These are phyloP conservation scores for Buphagus erythrorhynchus DNA, from an alignment of 2,797 vertebrate genomes.

Conservation along the genomic window DNA sequence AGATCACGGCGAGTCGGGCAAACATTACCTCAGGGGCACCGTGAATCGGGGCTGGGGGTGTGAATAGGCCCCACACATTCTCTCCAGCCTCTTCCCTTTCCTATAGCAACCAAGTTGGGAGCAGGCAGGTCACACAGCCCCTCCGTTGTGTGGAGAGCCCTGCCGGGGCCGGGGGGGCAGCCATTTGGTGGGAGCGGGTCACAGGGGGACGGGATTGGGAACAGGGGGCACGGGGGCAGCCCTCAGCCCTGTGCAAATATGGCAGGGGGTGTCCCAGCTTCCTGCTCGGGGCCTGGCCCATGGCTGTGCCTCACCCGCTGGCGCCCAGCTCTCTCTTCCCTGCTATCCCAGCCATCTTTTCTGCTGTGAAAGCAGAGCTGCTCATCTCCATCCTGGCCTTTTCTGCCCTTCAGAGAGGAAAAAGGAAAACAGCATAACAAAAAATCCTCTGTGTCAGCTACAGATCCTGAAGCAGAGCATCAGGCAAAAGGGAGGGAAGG, in stretches of 20 bases:
- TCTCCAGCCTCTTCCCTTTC: constrained; percentile 64
- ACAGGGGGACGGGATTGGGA: neutral
- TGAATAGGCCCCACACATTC: constrained; percentile 74
- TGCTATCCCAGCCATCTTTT: neutral
- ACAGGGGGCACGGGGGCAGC: neutral
- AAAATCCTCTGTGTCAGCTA: neutral
- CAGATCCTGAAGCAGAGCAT: neutral
- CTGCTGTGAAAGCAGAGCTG: accelerated
- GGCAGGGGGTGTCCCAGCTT: neutral
- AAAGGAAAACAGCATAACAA: neutral
- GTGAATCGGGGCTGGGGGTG: constrained; percentile 55
- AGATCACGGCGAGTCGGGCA: constrained; percentile 42
- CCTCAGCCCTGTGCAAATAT: neutral
- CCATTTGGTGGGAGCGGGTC: neutral
- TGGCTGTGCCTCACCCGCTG: neutral
- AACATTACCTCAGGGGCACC: constrained; percentile 74
- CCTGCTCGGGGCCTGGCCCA: accelerated
- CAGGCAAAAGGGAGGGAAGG: neutral
- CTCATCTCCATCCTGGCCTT: neutral
- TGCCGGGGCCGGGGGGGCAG: neutral
- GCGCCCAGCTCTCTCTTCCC: neutral
- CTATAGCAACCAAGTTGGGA: constrained; percentile 75
- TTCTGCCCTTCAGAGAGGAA: neutral
- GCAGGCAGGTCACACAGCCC: constrained; percentile 66
- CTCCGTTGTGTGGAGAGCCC: constrained; percentile 53